phyloP scores from a whole-genome alignment of 1,140 invertebrate species.

The Cotesia glomerata region DNA sequence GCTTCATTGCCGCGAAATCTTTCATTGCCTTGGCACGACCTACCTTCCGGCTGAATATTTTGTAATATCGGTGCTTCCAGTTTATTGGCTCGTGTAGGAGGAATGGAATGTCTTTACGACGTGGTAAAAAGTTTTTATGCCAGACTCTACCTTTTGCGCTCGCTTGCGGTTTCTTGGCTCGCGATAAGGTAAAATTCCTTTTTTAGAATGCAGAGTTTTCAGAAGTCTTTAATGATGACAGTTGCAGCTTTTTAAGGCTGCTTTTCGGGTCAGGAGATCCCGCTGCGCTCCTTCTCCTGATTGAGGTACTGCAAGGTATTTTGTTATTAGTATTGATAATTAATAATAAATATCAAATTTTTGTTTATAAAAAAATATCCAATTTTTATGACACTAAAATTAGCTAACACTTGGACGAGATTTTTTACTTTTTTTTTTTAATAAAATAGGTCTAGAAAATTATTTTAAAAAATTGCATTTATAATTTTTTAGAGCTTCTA shows the following conservation, averaged over 20 bases:
- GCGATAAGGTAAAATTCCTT: constrained; percentile 98
- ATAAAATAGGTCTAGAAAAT: too few relatives aligned
- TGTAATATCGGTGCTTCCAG: constrained; percentile 91
- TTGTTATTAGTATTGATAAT: too few relatives aligned
- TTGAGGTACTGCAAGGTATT: constrained; percentile 71
- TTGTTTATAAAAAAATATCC: too few relatives aligned
- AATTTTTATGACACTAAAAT: constrained; percentile 9
- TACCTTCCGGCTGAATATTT: constrained; percentile 81
- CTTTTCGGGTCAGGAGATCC: constrained; percentile 88
- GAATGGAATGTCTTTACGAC: constrained; percentile 97
- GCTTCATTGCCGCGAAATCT: constrained; percentile 78
- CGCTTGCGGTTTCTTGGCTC: constrained; percentile 95
- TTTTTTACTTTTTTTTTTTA: too few relatives aligned
- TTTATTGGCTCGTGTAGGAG: constrained; percentile 96
- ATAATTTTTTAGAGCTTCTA: too few relatives aligned
- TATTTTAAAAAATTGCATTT: too few relatives aligned
- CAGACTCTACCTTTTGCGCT: constrained; percentile 87
- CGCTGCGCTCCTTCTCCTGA: constrained; percentile 89
- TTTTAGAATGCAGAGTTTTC: constrained; percentile 94
- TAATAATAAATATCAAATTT: too few relatives aligned
- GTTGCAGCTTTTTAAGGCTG: constrained; percentile 92
- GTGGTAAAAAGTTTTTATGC: constrained; percentile 91
- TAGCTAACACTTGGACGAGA: background rate
- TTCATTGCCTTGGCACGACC: constrained; percentile 77
- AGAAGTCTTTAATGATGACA: constrained; percentile 88